Base-by-base conservation (phyloP, 2,888 invertebrate genomes). In the Athripsodes cinereus region DNA sequence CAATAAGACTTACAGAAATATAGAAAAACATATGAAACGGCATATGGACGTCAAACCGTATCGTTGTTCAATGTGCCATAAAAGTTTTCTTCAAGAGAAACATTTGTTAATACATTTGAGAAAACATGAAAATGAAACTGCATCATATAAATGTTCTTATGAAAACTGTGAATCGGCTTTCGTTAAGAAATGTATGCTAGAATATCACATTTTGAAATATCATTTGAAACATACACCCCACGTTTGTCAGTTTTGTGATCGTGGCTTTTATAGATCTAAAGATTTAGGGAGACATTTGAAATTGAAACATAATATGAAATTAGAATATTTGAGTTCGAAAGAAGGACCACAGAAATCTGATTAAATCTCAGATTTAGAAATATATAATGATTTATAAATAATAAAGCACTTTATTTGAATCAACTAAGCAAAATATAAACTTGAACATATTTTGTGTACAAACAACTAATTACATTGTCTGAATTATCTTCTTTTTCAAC, bases 11-110 rank as follows among this genome's bases (percentile, higher is more conserved):
- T 57, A 31, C 44, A 44, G 40, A 46, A 57, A 57, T 26, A 46
- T 57, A 20, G 57, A 57, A 34, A 22, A 22, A n/a, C 57, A 57
- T 47, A 57, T 57, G 57, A 57, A 57, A 34, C n/a, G 26, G 6
- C 57, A 57, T 20, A 50, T 22, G 22, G 50, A 18, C 10, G 57
- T 52, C 13, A 51, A 52, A 19, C 52, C 22, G 2, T 57, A 52
- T 31, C 40, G 44, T 8, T 57, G 57, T 21, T 46, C 52, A 10
- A 52, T 47, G 44, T 57, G 57, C 21, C 57, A 57, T 31, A 52
- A 57, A 31, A 22, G 44, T 11, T 57, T 57, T 16, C 40, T 22
- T 21, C 35, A 57, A 21, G 26, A 46, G 19, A 57, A 57, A 31
- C 35, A 57, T 34, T 47, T 57, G n/a, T 6, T 47, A 6, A 16